These are phyloP conservation scores for Ameiurus melas DNA, from an alignment of 2,113 vertebrate species.

Conservation along the genomic window DNA sequence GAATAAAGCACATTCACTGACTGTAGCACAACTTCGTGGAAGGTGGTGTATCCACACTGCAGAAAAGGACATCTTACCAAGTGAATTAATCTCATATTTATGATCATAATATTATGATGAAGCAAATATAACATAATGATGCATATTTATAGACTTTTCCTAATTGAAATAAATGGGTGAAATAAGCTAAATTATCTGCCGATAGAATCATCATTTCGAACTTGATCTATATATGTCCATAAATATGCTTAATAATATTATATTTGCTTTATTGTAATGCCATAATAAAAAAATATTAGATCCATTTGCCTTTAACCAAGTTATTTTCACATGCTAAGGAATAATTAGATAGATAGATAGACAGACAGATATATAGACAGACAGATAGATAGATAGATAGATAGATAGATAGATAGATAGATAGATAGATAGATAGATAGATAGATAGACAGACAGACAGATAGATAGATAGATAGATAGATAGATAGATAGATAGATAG, in stretches of 20 bases:
- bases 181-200: not conserved
- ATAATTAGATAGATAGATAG: not conserved
- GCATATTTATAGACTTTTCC: not conserved
- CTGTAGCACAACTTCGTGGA: not conserved
- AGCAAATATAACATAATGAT: not conserved
- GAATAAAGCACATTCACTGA: not conserved
- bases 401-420: too few relatives aligned
- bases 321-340: not conserved
- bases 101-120: not conserved
- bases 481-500: too few relatives aligned
- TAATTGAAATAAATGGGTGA: not conserved
- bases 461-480: too few relatives aligned
- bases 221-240: not conserved
- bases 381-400: too few relatives aligned
- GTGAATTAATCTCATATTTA: not conserved
- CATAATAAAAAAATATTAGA: not conserved
- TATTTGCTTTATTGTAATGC: not conserved
- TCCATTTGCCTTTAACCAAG: not conserved
- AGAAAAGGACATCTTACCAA: not conserved
- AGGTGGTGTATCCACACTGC: not conserved
- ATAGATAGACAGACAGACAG: too few relatives aligned
- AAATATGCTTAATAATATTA: not conserved
- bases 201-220: not conserved
- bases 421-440: too few relatives aligned
- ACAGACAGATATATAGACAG: too few relatives aligned